A percentile compares a stretch with the other conserved stretches of the same genome.
Evolutionary conservation across 2,797 vertebrate species (phyloP).

Genomic region (Danio kyathit): DNA sequence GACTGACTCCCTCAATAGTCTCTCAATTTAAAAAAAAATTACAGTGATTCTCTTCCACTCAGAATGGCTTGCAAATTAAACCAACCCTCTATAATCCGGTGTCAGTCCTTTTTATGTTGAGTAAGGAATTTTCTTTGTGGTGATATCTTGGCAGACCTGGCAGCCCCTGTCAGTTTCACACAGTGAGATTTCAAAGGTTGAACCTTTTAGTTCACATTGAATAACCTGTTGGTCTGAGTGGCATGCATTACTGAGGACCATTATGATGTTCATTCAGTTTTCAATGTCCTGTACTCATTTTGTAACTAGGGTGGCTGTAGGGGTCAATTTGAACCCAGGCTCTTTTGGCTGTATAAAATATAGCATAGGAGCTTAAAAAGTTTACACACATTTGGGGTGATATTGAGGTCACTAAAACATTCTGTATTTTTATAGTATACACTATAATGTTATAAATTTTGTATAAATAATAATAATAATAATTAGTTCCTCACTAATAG

Average conservation of each 20-base stretch:
- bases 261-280: too few relatives aligned
- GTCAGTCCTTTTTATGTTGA: conserved; percentile 27
- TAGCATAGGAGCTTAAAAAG: too few relatives aligned
- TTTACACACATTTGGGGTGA: too few relatives aligned
- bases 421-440: too few relatives aligned
- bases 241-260: conserved; percentile 3
- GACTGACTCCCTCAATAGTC: background rate
- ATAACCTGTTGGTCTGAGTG: conserved; percentile 19
- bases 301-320: too few relatives aligned
- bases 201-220: conserved; percentile 18
- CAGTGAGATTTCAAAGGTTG: conserved; percentile 30
- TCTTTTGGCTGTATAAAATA: too few relatives aligned
- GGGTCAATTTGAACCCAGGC: too few relatives aligned
- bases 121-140: conserved; percentile 40
- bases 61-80: conserved; percentile 4
- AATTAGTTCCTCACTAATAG: too few relatives aligned
- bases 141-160: conserved; percentile 36
- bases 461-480: too few relatives aligned
- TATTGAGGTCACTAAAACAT: too few relatives aligned
- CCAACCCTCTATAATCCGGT: conserved; percentile 18
- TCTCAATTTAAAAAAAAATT: background rate
- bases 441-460: too few relatives aligned
- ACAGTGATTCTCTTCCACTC: background rate
- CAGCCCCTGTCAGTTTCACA: conserved; percentile 47
- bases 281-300: too few relatives aligned